Evolutionary conservation across 1,140 invertebrate species (phyloP), one percentile per base, ranked within the genome.

Genomic region (Phocides pigmalion): DNA sequence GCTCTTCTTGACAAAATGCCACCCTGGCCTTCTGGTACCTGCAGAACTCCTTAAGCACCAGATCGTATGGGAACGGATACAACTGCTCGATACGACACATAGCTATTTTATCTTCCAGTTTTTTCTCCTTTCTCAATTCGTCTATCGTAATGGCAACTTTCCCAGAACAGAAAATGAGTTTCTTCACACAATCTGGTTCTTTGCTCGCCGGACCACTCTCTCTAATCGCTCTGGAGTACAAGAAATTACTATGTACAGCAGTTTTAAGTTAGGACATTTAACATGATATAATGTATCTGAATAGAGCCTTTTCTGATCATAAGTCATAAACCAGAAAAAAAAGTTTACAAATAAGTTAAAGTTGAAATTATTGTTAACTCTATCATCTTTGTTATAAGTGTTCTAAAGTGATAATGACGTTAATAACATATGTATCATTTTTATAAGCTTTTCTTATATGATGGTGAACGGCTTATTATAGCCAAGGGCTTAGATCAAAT

Each of bases 1-100:
- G 97, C 82, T 98, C 97, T 85, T 98, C 97, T 90, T 98, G 97
- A 39, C 93, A 92, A 95, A 96, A 98, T 46, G 89, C 83, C n/a
- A 98, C 82, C 70, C 94, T 93, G 0, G 96, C 95, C 53, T 94
- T 94, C 0, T 94, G 93, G 87, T 97, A 98, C 71, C 94, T 95
- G 39, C 93, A 89, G 22, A 95, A 90, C 85, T 97, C 95, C 39
- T 93, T 74, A 62, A 93, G 92, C 0, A 97, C 84, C 17, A 96
- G 68, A 79, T 97, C 96, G 88, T 96, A 98, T 0, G 97, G 97
- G 92, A 98, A 98, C 0, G 97, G 98, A 41, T 87, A 92, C 20
- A 97, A 82, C 89, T 98, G 97, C 85, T 98, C 98, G 35, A 98
- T 91, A 64, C 97, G 93, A 20, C 93, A 83, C 67, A 98, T 93